Conservation (phyloP, 2,888 invertebrate genomes). For the Hipparchia semele region DNA sequence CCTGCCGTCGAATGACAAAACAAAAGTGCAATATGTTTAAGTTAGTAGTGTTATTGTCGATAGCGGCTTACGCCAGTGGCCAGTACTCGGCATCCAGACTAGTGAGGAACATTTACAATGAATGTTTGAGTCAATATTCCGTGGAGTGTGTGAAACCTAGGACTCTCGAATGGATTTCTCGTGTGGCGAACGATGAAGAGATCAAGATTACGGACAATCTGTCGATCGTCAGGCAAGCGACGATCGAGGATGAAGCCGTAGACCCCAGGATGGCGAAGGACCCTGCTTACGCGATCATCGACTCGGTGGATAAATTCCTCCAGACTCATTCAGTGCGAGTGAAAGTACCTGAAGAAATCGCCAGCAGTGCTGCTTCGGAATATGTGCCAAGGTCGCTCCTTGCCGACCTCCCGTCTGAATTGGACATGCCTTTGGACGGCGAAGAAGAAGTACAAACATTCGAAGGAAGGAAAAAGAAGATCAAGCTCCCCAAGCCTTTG, state of each 20-base stretch:
- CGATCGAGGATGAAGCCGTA: constrained; percentile 60
- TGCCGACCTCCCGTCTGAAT: constrained; percentile 85
- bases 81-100: constrained; percentile 85
- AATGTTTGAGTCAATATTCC: constrained; percentile 87
- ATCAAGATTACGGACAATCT: constrained; percentile 90
- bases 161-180: constrained; percentile 84
- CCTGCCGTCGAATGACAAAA: constrained; percentile 63
- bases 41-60: constrained; percentile 69
- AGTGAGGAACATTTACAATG: constrained; percentile 85
- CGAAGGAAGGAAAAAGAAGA: constrained; percentile 79
- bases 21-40: constrained; percentile 72
- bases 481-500: constrained; percentile 78
- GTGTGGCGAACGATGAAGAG: constrained; percentile 85
- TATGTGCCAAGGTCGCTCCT: constrained; percentile 86
- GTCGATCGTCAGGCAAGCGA: constrained; percentile 82
- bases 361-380: constrained; percentile 81
- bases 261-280: constrained; percentile 81
- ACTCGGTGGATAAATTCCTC: constrained; percentile 89
- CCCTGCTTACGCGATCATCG: constrained; percentile 84
- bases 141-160: constrained; percentile 88
- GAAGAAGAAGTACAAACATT: constrained; percentile 73
- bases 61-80: constrained; percentile 66
- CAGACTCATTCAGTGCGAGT: constrained; percentile 89
- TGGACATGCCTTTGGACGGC: constrained; percentile 87
- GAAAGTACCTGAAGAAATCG: constrained; percentile 86